Evolutionary conservation across 1,140 invertebrate species (phyloP).

Genomic region (Dendrolimus punctatus): DNA sequence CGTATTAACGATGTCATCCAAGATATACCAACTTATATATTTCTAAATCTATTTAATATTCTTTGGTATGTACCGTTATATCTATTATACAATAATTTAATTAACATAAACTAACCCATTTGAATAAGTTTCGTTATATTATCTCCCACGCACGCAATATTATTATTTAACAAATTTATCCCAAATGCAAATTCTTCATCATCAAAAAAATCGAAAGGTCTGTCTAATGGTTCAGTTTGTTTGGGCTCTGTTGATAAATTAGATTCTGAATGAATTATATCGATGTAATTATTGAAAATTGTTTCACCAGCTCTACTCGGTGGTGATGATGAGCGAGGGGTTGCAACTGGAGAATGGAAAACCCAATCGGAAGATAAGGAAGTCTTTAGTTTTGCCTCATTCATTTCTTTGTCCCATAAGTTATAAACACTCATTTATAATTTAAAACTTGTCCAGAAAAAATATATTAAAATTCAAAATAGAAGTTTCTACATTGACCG

Average conservation of each 20-base stretch:
- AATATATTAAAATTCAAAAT: not conserved
- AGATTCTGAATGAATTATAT: slow-evolving; percentile 46
- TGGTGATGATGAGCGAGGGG: slow-evolving; percentile 32
- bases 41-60: too few relatives aligned
- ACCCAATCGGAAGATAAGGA: slow-evolving; percentile 29
- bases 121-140: slow-evolving; percentile 58
- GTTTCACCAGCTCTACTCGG: slow-evolving; percentile 34
- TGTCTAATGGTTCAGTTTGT: slow-evolving; percentile 37
- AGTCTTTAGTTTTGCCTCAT: slow-evolving; percentile 29
- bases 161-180: slow-evolving; percentile 54
- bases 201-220: slow-evolving; percentile 54
- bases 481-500: not conserved
- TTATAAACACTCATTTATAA: slow-evolving; percentile 42
- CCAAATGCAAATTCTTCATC: slow-evolving; percentile 60
- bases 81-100: not conserved
- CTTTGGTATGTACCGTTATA: too few relatives aligned
- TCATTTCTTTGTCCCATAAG: slow-evolving; percentile 30
- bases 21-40: too few relatives aligned
- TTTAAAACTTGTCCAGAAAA: slow-evolving; percentile 9
- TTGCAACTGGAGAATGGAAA: slow-evolving; percentile 24
- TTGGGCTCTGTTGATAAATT: slow-evolving; percentile 33
- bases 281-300: slow-evolving; percentile 47
- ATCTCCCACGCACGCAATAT: slow-evolving; percentile 53
- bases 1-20: too few relatives aligned
- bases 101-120: slow-evolving; percentile 37